Base-by-base conservation (phyloP, 64 coral and sea anemone species). In the Montipora cactus region DNA sequence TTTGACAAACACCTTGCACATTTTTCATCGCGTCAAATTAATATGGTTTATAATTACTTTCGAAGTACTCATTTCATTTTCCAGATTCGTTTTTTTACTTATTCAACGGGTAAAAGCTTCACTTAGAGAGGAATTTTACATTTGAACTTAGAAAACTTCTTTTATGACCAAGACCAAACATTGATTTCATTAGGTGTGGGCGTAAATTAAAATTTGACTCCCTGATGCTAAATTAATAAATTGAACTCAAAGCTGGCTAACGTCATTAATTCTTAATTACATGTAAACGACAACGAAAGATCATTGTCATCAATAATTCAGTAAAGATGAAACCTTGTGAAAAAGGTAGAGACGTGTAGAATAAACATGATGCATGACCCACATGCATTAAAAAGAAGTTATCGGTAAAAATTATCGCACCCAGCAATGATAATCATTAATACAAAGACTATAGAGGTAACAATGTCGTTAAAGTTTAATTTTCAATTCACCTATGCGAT, bases 381-480 rank as follows among this genome's bases (percentile, higher is more conserved):
- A 6, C 6, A 67, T 28, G 25, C 16, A 48, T 25, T 47, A 5
- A 19, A 83, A 19, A 16, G 18, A 2, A 48, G 28, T 84, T 84
- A 59, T 67, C 13, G 2, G 21, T 67, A 19, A 19, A 71, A 57
- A 86, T 52, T 48, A 53, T 45, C 11, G 71, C 81, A 66, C 61
- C 53, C 6, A 57, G 11, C 5, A 64, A 64, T 67, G 16, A 44
- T 21, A 80, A 80, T 55, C n/a, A 80, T 57, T 80, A 80, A 81
- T 66, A 47, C 14, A 21, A 67, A n/a, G 44, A 68, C 12, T 67
- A 68, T n/a, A 13, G 47, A 13, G 37, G 37, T 37, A 37, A 37
- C 49, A 86, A 51, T 7, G 37, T 72, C 66, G 62, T 86, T 86
- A 86, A 86, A 21, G 20, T 71, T 72, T 86, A 49, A 86, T 71